These are phyloP conservation scores for Elgaria multicarinata DNA, from an alignment of 2,113 vertebrate genomes.

Conservation along the genomic window DNA sequence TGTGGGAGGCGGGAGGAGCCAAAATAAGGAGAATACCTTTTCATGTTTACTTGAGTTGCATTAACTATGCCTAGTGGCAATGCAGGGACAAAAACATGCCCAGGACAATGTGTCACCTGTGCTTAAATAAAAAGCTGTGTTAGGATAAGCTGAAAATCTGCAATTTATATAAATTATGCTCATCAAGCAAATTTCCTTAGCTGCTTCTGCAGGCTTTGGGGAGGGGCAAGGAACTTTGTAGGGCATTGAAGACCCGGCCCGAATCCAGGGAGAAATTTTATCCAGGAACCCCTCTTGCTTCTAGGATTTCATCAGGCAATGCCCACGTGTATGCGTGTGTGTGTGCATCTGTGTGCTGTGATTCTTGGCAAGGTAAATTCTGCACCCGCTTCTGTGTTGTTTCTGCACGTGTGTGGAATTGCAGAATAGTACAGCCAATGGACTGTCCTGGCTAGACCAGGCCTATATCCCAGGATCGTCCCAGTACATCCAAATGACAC, in stretches of 20 bases:
- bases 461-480: too few relatives aligned
- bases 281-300: neutral
- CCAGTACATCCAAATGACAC: too few relatives aligned
- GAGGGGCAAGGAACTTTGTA: neutral
- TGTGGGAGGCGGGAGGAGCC: neutral
- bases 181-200: neutral
- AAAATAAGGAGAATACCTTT: neutral
- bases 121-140: neutral
- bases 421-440: neutral
- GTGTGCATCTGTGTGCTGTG: too few relatives aligned
- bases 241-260: neutral
- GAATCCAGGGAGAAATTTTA: neutral
- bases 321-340: neutral
- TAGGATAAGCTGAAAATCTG: neutral
- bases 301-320: neutral
- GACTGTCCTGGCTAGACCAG: too few relatives aligned
- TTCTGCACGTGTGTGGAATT: neutral
- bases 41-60: neutral
- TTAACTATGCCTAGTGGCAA: neutral
- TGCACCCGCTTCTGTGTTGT: neutral
- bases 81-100: neutral
- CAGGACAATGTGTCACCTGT: neutral
- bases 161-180: neutral
- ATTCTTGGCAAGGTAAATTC: neutral
- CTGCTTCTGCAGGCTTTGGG: neutral